A percentile compares a stretch with the other conserved stretches of the same genome.
Evolutionary conservation across 92 coral and sea anemone species (phyloP).

Genomic region (Porites cylindrica): DNA sequence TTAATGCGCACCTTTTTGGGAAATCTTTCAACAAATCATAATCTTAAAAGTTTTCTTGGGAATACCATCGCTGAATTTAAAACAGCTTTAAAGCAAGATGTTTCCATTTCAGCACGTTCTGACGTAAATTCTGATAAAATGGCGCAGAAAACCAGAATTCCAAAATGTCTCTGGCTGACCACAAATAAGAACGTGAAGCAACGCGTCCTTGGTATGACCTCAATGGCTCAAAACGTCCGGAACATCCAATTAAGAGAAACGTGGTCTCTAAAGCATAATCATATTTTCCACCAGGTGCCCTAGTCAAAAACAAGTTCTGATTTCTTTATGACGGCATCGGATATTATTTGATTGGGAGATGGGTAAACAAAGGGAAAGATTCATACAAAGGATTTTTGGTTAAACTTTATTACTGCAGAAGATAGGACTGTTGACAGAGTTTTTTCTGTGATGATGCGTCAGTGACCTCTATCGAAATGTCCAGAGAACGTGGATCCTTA

Average conservation of each 20-base stretch:
- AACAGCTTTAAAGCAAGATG: background rate
- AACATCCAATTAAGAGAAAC: background rate
- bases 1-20: background rate
- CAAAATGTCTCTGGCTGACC: background rate
- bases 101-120: no score
- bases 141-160: background rate
- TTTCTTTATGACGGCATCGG: background rate
- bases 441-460: slow-evolving; percentile 48
- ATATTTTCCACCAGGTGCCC: no score
- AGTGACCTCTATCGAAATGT: slow-evolving; percentile 73
- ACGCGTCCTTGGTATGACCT: no score
- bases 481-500: slow-evolving; percentile 87
- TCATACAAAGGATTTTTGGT: background rate
- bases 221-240: no score
- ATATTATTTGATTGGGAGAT: background rate
- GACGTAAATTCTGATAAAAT: no score
- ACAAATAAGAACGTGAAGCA: background rate
- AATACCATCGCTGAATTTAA: background rate
- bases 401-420: slow-evolving; percentile 59
- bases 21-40: background rate
- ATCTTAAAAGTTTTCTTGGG: background rate
- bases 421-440: slow-evolving; percentile 66
- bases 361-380: background rate
- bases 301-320: no score
- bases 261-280: background rate